A percentile compares a stretch with the other conserved stretches of the same genome.
Evolutionary conservation across 2,888 invertebrate species (phyloP).

Genomic region (Chaitophorus viminalis): DNA sequence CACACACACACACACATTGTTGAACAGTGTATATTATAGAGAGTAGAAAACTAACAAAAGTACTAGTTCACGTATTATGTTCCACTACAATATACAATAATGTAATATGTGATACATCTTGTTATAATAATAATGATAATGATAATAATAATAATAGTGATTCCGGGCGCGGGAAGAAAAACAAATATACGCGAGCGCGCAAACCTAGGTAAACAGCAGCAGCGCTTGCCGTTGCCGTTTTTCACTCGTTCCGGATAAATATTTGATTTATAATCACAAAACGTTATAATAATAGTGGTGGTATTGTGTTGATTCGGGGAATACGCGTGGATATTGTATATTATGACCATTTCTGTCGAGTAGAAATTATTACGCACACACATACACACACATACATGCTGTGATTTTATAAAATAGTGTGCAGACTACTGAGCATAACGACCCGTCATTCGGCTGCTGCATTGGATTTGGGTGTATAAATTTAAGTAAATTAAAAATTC

Average conservation of each 20-base stretch:
- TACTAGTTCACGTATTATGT: too few relatives aligned
- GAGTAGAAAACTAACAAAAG: conserved; percentile 11
- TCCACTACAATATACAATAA: too few relatives aligned
- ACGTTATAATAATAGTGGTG: not conserved
- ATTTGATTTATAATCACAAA: conserved; percentile 1
- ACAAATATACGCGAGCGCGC: not conserved
- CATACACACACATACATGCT: not conserved
- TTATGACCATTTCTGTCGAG: not conserved
- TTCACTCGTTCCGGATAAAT: not conserved
- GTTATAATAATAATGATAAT: too few relatives aligned
- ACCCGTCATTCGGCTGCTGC: too few relatives aligned
- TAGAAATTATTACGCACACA: not conserved
- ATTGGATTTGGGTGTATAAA: too few relatives aligned
- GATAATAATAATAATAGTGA: not conserved
- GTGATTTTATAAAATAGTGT: not conserved
- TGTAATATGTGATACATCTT: too few relatives aligned
- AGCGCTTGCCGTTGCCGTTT: not conserved
- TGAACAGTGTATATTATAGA: too few relatives aligned
- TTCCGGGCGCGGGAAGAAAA: not conserved
- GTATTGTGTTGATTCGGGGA: conserved; percentile 10
- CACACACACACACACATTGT: not conserved
- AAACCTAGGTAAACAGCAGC: not conserved
- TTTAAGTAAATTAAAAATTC: too few relatives aligned
- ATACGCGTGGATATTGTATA: not conserved
- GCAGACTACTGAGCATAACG: too few relatives aligned